These are phyloP conservation scores for Scaptomyza graminum DNA, from an alignment of 1,140 invertebrate species.

Conservation along the genomic window DNA sequence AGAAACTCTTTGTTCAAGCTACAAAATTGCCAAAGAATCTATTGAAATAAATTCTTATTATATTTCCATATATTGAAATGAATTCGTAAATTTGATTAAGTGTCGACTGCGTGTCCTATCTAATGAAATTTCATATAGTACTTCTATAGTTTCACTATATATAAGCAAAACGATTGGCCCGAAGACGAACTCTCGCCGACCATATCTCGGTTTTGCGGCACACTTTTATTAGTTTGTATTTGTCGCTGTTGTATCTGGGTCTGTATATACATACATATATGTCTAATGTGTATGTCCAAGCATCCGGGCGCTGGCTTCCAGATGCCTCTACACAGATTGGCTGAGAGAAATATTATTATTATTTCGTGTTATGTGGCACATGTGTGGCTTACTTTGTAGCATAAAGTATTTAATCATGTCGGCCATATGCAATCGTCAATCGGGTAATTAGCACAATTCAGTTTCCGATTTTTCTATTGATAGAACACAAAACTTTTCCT, in stretches of 20 bases:
- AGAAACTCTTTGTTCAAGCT: no score
- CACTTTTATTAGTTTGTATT: constrained; percentile 65
- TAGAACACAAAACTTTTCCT: constrained; percentile 60
- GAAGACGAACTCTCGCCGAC: constrained; percentile 30
- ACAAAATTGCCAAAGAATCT: no score
- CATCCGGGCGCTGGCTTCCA: constrained; percentile 67
- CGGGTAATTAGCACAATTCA: constrained; percentile 61
- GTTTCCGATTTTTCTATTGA: constrained; percentile 54
- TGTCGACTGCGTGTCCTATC: constrained; percentile 15
- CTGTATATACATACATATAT: constrained; percentile 1
- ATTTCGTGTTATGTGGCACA: constrained; percentile 49
- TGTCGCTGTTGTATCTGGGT: constrained; percentile 28
- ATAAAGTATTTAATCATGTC: constrained; percentile 56
- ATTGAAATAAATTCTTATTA: constrained; percentile 6
- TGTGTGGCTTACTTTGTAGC: constrained; percentile 32
- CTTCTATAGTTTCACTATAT: constrained; percentile 1
- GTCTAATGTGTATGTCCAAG: constrained; percentile 22
- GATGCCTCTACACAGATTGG: constrained; percentile 56
- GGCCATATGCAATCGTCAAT: constrained; percentile 19
- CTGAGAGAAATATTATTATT: constrained; percentile 41
- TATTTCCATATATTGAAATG: neutral
- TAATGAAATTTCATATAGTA: neutral
- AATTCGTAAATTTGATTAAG: constrained; percentile 29
- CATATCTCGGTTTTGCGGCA: constrained; percentile 50
- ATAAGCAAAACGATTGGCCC: constrained; percentile 25